phyloP scores from a whole-genome alignment of 2,797 vertebrate species.

The Pogoniulus pusillus region DNA sequence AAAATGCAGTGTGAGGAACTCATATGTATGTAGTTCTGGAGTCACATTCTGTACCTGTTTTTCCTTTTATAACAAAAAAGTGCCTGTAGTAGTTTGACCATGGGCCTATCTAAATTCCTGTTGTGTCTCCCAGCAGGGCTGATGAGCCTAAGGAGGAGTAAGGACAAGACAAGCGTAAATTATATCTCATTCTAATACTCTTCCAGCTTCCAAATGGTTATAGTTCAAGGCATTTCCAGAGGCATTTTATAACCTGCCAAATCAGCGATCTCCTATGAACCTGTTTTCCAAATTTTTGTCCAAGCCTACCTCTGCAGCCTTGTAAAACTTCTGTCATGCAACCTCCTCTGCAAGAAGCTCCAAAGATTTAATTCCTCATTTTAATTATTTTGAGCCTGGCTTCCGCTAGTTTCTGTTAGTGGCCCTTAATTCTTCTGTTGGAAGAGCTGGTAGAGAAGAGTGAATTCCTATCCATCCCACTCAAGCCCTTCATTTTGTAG shows the following conservation, averaged over 20 bases:
- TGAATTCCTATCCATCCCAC: background rate
- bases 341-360: background rate
- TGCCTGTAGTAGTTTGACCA: background rate
- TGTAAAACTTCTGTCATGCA: background rate
- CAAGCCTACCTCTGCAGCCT: background rate
- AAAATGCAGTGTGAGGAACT: background rate
- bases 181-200: background rate
- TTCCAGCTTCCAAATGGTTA: background rate
- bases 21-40: background rate
- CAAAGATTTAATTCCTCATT: background rate
- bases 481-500: background rate
- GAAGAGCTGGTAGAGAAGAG: background rate
- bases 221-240: background rate
- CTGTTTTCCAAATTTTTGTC: background rate
- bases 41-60: background rate
- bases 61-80: background rate
- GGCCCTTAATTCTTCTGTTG: background rate
- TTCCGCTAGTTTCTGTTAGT: background rate
- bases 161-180: background rate
- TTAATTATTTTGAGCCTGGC: background rate
- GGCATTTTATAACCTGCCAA: background rate
- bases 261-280: background rate
- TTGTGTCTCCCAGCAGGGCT: background rate
- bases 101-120: background rate
- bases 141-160: background rate